Percentiles rank a stretch among this genome's conserved stretches.
phyloP scores from a whole-genome alignment of 2,797 vertebrate species.

The Notamacropus eugenii region DNA sequence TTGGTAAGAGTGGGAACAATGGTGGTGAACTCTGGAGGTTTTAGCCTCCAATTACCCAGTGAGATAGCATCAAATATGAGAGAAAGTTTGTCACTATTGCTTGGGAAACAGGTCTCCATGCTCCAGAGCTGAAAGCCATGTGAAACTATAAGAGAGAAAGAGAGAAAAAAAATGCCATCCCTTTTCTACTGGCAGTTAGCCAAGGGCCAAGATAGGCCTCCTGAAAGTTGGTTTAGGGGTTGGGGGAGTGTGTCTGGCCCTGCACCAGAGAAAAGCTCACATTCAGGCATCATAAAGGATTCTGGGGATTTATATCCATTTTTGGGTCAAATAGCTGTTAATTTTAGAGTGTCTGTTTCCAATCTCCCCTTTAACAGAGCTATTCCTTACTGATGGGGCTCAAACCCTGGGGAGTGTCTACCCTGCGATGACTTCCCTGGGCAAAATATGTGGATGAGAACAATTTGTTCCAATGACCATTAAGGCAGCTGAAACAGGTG shows the following conservation, averaged over 20 bases:
- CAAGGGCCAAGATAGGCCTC: neutral
- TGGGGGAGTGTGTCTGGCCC: neutral
- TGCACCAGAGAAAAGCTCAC: neutral
- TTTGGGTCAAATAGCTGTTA: neutral
- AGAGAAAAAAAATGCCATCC: neutral
- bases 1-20: neutral
- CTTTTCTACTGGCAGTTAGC: neutral
- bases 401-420: neutral
- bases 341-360: too few species aligned
- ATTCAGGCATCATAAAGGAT: neutral
- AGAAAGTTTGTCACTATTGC: neutral
- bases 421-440: neutral
- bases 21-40: neutral
- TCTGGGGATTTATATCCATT: neutral
- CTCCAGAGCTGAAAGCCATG: neutral
- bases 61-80: neutral
- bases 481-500: neutral
- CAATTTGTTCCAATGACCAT: neutral
- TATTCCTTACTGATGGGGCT: neutral
- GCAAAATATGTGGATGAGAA: neutral
- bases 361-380: neutral
- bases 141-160: neutral
- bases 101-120: neutral
- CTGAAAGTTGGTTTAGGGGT: neutral
- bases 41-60: neutral